phyloP scores from a whole-genome alignment of 2,888 invertebrate species.

The Leucoma salicis region DNA sequence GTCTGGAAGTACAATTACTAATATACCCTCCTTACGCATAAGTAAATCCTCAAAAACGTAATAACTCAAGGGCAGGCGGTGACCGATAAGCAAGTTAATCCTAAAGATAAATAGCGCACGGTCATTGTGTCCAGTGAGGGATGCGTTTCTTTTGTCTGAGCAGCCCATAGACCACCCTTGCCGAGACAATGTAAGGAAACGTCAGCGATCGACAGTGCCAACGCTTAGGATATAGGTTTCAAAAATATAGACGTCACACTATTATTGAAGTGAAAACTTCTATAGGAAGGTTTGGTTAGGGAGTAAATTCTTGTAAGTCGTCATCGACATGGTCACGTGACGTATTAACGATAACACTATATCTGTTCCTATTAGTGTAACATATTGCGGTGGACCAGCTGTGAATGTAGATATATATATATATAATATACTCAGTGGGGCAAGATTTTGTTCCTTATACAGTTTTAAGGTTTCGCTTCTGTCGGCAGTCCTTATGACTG shows the following conservation, averaged over 20 bases:
- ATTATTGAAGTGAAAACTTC: too few species aligned
- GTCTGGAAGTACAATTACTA: conserved; percentile 1
- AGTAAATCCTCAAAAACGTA: conserved; percentile 37
- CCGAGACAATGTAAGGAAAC: conserved; percentile 67
- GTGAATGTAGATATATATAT: too few species aligned
- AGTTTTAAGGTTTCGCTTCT: too few species aligned
- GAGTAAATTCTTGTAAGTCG: too few species aligned
- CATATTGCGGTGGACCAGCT: not conserved
- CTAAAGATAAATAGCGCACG: conserved; percentile 73
- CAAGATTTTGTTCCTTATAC: too few species aligned
- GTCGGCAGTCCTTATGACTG: too few species aligned
- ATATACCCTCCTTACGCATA: conserved; percentile 2
- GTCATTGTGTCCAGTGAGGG: conserved; percentile 72
- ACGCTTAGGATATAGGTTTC: conserved; percentile 28
- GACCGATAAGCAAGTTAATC: conserved; percentile 77
- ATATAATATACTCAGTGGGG: too few species aligned
- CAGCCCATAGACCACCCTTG: conserved; percentile 41
- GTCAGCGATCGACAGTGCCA: conserved; percentile 68
- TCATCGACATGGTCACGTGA: too few species aligned
- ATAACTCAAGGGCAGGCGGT: conserved; percentile 49
- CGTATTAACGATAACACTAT: too few species aligned
- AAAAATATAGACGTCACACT: not conserved
- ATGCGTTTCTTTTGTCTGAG: conserved; percentile 78
- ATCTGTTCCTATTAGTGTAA: too few species aligned
- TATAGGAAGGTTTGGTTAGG: too few species aligned